Conservation (phyloP, 2,797 vertebrate genomes). For the Dendrocincla tyrannina region DNA sequence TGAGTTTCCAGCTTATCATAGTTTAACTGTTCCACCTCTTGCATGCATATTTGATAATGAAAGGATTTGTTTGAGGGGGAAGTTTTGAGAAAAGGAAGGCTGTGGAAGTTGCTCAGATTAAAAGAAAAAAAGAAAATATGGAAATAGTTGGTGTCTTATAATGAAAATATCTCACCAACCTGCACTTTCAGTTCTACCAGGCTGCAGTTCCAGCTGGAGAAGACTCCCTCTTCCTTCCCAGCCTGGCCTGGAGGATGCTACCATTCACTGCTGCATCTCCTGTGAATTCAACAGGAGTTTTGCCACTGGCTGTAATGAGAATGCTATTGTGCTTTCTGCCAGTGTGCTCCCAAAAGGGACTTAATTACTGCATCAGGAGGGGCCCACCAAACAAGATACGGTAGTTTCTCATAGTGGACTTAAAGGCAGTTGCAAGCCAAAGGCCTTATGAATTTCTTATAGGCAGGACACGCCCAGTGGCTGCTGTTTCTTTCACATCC, state of each 20-base stretch:
- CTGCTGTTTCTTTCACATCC: background rate
- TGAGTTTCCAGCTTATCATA: slow-evolving; percentile 39
- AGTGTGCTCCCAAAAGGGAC: background rate
- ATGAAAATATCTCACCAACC: slow-evolving; percentile 9
- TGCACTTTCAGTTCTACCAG: slow-evolving; percentile 4
- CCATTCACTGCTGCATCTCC: background rate
- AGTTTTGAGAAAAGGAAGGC: slow-evolving; percentile 14
- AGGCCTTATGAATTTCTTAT: slow-evolving; percentile 7
- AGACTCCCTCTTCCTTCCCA: background rate
- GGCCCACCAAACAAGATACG: background rate
- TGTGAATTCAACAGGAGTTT: background rate
- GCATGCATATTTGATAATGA: background rate
- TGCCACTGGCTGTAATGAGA: background rate
- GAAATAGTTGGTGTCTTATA: slow-evolving; percentile 18
- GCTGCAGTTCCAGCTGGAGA: slow-evolving; percentile 10
- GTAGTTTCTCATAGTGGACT: background rate
- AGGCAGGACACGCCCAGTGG: background rate
- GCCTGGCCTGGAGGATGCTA: background rate
- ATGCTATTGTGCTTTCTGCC: background rate
- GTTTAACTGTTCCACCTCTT: background rate
- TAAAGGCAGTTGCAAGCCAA: background rate
- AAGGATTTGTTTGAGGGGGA: slow-evolving; percentile 23
- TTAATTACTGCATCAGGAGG: background rate
- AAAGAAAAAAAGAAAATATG: background rate
- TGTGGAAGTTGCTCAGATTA: background rate